Evolutionary conservation across 2,888 invertebrate species (phyloP), one percentile per base, ranked within the genome.

Genomic region (Chloromyia formosa): DNA sequence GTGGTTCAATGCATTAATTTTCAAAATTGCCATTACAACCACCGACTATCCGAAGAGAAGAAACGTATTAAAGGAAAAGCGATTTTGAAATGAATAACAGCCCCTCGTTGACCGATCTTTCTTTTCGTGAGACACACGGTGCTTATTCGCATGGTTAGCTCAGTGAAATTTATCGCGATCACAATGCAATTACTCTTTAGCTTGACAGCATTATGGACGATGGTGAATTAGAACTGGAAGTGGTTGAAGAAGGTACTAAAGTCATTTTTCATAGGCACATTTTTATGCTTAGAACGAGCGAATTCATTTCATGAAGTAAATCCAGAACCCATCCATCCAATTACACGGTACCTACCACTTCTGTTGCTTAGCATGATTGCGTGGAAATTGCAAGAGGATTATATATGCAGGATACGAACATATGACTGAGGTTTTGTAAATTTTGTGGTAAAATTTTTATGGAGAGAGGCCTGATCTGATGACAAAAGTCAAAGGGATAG

Each of bases 111-210:
- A 18, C 18, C 56, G 18, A 16, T 53, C 1, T 53, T 53, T 53
- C 16, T 53, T 53, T 23, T 23, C 27, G 23, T 23, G 1, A 7
- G 4, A 23, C 60, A 16, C 60, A 14, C 23, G 20, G 23, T 23
- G 60, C 16, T 10, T 56, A 20, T 56, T 56, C 18, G 10, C 22
- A 12, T n/a, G 20, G 62, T 16, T 16, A 56, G 18, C 56, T 56
- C 2, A 20, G 20, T 10, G 56, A 66, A 66, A 66, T 66, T 66
- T 66, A 66, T 66, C 22, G 35, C 49, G 66, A 66, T 66, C 66
- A 35, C 42, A 49, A n/a, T 20, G 66, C 45, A 66, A 66, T 66
- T 66, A 66, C 66, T 66, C 66, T 66, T 66, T 45, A 22, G 22
- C 66, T 49, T 45, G 66, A 66, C 66, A 49, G 49, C 22, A 4